Conservation (phyloP, 1,140 invertebrate genomes). For the Heliconius hermathena region DNA sequence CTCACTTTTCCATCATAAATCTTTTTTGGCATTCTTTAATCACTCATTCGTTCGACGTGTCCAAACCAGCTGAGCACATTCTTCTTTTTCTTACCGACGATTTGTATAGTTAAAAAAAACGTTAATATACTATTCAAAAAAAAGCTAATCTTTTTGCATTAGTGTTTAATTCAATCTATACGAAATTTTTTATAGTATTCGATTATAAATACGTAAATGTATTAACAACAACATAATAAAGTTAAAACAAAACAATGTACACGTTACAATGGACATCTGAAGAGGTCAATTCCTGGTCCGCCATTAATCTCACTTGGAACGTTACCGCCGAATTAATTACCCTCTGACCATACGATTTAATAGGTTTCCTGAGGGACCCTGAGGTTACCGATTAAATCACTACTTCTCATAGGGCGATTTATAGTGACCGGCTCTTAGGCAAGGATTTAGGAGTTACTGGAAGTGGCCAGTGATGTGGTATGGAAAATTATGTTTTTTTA, state of each 20-base stretch:
- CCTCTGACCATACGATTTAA: conserved; percentile 81
- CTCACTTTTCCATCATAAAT: too few relatives aligned
- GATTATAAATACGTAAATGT: background rate
- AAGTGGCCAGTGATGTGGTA: background rate
- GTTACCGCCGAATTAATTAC: conserved; percentile 80
- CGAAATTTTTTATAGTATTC: too few relatives aligned
- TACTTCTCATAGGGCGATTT: conserved; percentile 80
- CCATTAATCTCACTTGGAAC: conserved; percentile 79
- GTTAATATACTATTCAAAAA: too few relatives aligned
- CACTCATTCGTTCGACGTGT: too few relatives aligned
- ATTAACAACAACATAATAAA: background rate
- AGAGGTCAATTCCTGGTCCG: conserved; percentile 64
- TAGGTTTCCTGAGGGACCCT: conserved; percentile 77
- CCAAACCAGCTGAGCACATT: too few relatives aligned
- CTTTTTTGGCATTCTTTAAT: too few relatives aligned
- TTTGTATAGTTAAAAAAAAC: too few relatives aligned
- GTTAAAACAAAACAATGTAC: conserved; percentile 54
- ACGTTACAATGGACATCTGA: conserved; percentile 59
- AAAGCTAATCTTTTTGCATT: too few relatives aligned
- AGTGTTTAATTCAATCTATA: too few relatives aligned
- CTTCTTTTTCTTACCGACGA: too few relatives aligned
- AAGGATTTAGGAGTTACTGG: conserved; percentile 35
- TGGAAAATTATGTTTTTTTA: background rate
- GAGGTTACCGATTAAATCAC: conserved; percentile 81
- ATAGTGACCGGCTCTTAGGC: conserved; percentile 62